A percentile compares a stretch with the other conserved stretches of the same genome.
Evolutionary conservation across 1,140 invertebrate genomes (phyloP).

Genomic region (Brachionus sp.): DNA sequence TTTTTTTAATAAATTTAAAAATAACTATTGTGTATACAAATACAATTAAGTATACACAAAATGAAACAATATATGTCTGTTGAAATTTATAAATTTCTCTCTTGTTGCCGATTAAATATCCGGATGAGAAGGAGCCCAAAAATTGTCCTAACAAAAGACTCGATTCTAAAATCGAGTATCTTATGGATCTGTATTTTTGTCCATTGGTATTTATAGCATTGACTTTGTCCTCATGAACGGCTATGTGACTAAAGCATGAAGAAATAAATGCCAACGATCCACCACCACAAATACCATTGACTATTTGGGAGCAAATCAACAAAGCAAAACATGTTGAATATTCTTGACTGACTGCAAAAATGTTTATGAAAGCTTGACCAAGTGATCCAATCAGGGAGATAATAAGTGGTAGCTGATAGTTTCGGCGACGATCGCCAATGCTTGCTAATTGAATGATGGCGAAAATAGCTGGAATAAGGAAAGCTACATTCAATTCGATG

Average conservation of each 20-base stretch:
- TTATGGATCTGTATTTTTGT: constrained; percentile 13
- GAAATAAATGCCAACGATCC: constrained; percentile 43
- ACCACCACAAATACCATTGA: constrained; percentile 23
- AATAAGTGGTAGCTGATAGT: constrained; percentile 14
- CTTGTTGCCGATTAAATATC: constrained; percentile 24
- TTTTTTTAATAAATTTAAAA: constrained; percentile 17
- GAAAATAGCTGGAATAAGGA: constrained; percentile 34
- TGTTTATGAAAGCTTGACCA: constrained; percentile 20
- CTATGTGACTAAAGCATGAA: constrained; percentile 33
- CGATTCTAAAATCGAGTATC: constrained; percentile 18
- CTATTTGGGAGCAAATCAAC: constrained; percentile 12
- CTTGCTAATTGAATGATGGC: constrained; percentile 20
- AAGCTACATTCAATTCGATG: constrained; percentile 4
- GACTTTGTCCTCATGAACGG: background rate
- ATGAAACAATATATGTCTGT: constrained; percentile 20
- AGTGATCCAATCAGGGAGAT: constrained; percentile 18
- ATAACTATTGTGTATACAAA: constrained; percentile 27
- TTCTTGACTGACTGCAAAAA: constrained; percentile 7
- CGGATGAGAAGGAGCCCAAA: constrained; percentile 25
- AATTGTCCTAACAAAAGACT: constrained; percentile 34
- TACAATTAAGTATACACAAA: constrained; percentile 21
- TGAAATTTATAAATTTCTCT: constrained; percentile 5
- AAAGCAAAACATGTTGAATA: background rate
- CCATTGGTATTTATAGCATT: background rate
- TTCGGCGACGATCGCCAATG: constrained; percentile 14